Conservation (phyloP, 2,888 invertebrate genomes). For the Parthenolecanium corni region DNA sequence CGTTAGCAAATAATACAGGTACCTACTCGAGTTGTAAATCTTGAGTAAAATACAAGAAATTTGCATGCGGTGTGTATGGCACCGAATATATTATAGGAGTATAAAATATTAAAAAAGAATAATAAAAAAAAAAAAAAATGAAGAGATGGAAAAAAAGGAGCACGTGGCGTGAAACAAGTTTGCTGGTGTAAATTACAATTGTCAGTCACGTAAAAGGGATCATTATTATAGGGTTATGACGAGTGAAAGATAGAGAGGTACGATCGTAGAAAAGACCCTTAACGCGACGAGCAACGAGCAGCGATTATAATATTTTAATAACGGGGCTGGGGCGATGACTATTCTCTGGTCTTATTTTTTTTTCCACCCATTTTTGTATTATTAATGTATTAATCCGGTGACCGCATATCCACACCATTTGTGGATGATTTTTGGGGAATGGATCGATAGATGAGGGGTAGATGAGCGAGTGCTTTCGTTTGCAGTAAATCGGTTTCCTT, state of each 20-base stretch:
- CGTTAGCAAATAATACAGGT: too few species aligned
- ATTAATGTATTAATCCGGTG: conserved; percentile 10
- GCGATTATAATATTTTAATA: conserved; percentile 15
- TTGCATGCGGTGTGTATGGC: too few species aligned
- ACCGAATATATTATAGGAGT: too few species aligned
- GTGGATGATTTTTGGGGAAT: neutral
- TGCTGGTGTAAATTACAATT: conserved; percentile 18
- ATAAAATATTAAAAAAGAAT: too few species aligned
- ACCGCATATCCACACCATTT: neutral
- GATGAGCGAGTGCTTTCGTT: neutral
- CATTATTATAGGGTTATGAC: conserved; percentile 12
- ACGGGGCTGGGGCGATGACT: conserved; percentile 12
- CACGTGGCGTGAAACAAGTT: neutral
- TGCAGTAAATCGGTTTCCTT: too few species aligned
- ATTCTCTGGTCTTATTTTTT: too few species aligned
- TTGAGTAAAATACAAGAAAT: too few species aligned
- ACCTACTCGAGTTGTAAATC: too few species aligned
- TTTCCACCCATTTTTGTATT: neutral
- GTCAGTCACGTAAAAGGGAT: conserved; percentile 18
- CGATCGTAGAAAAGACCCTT: neutral
- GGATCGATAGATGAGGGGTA: neutral
- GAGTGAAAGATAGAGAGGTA: too few species aligned
- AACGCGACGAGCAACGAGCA: neutral
- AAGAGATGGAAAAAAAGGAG: neutral
- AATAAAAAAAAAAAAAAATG: too few species aligned